Percentiles rank a stretch among this genome's conserved stretches.
phyloP scores from a whole-genome alignment of 1,140 invertebrate species.

The Melipona quadrifasciata region DNA sequence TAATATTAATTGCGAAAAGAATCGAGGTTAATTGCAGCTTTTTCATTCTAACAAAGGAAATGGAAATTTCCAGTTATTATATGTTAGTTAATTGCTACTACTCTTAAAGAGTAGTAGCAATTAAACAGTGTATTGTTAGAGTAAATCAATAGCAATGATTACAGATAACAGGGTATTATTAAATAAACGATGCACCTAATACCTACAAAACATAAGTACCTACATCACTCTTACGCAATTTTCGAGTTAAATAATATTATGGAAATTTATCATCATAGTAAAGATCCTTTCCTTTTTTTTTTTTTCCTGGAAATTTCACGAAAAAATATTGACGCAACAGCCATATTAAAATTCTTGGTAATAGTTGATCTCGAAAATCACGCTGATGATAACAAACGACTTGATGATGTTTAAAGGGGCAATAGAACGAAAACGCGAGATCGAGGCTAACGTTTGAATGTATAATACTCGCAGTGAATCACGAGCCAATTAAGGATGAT shows the following conservation, averaged over 20 bases:
- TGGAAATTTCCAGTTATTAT: too few relatives aligned
- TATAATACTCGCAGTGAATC: conserved; percentile 6
- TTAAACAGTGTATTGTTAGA: too few relatives aligned
- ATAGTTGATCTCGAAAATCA: not conserved
- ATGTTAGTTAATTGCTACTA: too few relatives aligned
- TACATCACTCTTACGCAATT: not conserved
- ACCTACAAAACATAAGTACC: too few relatives aligned
- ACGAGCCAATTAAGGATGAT: conserved; percentile 33
- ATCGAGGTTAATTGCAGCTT: too few relatives aligned
- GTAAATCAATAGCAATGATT: too few relatives aligned
- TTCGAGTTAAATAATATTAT: too few relatives aligned
- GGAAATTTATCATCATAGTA: not conserved
- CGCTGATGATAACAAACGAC: not conserved
- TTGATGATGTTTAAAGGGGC: not conserved
- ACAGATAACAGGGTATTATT: not conserved
- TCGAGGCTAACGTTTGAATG: not conserved
- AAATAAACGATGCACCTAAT: too few relatives aligned
- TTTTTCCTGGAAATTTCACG: not conserved
- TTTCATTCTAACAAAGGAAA: too few relatives aligned
- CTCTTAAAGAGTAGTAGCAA: too few relatives aligned
- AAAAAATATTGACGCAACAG: too few relatives aligned
- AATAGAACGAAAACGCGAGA: not conserved
- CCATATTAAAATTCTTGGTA: not conserved
- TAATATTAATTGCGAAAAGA: too few relatives aligned
- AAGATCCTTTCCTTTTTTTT: not conserved